Percentiles rank a stretch among this genome's conserved stretches.
These are phyloP conservation scores for Percopsis transmontana DNA, from an alignment of 2,113 vertebrate genomes.

Conservation along the genomic window DNA sequence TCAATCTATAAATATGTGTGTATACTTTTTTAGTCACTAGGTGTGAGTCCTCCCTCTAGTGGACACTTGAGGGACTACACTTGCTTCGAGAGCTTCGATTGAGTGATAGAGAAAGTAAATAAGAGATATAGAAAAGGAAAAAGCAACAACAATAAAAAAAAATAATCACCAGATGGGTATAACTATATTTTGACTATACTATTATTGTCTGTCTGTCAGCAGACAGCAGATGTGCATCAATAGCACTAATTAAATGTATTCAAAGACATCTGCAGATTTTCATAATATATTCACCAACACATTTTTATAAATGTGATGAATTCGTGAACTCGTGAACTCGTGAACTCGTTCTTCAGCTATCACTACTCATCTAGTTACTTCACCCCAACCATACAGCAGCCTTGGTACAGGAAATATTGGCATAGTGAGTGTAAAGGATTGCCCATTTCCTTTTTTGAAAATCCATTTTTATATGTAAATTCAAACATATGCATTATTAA, in stretches of 20 bases:
- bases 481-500: too few relatives aligned
- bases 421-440: too few relatives aligned
- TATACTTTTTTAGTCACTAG: background rate
- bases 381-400: too few relatives aligned
- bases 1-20: background rate
- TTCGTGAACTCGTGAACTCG: too few relatives aligned
- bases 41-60: constrained; percentile 8
- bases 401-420: too few relatives aligned
- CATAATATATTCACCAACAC: background rate
- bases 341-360: too few relatives aligned
- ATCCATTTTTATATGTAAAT: too few relatives aligned
- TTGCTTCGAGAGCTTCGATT: background rate
- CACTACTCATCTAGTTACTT: too few relatives aligned
- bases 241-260: background rate
- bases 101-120: background rate
- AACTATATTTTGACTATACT: background rate
- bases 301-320: too few relatives aligned
- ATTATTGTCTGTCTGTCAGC: constrained; percentile 4
- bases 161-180: background rate
- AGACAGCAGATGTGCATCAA: background rate
- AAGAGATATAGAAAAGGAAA: background rate
- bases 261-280: background rate
- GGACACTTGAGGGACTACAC: background rate
- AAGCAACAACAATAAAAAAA: background rate
- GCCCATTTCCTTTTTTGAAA: too few relatives aligned